Base-by-base conservation (phyloP, 1,140 invertebrate genomes). In the Ditylenchus dipsaci region DNA sequence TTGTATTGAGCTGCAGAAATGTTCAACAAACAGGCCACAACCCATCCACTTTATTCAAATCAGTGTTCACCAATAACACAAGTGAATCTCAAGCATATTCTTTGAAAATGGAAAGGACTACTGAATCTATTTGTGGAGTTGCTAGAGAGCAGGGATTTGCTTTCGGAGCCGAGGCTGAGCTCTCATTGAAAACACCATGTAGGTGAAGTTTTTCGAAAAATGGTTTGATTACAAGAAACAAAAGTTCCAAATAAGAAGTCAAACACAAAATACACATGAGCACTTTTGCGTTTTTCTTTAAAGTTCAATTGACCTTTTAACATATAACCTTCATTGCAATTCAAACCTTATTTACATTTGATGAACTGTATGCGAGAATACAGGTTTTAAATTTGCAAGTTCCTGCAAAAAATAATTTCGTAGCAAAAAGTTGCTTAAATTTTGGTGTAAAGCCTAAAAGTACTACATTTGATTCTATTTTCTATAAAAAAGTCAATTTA, bases 61-160 rank as follows among this genome's bases (percentile, higher is more conserved):
- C 85, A 7, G 81, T 84, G 27, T 86, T 86, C 78, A 83, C 83
- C 8, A 86, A 86, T 73, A 82, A 80, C 60, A 86, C 85, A 9
- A 78, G 84, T 19, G 63, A 76, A 27, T 77, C 82, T 15, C 86
- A 86, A 68, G 84, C 85, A 29, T 86, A 86, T 76, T 86, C 85
- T 7, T 84, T 86, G 69, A 83, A 84, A 66, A 86, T 86, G 11
- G 85, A 86, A 65, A 66, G 86, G 47, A 82, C 84, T 26, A 86
- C 85, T 5, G 74, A 78, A n/a, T 84, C 82, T 38, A 78, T 83
- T 1, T 84, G 82, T 67, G 83, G 81, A 0, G 83, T 85, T 7
- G 70, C 66, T 13, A 76, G 86, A 30, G 79, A 85, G 66, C 80
- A 83, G 69, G 85, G 86, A 5, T 85, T 84, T 71, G 84, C 80